phyloP scores from a whole-genome alignment of 2,113 vertebrate species.

The Dolichotis patagonum region DNA sequence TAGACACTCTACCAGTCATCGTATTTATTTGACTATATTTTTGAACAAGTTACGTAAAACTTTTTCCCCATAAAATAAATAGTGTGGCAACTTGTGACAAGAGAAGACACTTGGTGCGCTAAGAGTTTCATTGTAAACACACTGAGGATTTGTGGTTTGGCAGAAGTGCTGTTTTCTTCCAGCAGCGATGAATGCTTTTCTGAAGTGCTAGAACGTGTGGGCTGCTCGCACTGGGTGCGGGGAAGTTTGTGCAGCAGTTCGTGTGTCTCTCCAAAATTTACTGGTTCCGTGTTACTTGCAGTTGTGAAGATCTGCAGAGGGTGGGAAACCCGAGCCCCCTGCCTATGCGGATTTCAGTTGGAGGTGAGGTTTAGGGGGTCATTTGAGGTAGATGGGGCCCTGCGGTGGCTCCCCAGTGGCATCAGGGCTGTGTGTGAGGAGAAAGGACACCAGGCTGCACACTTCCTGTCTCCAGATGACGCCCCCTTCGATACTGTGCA shows the following conservation, averaged over 20 bases:
- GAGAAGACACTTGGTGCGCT: conserved; percentile 28
- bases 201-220: not conserved
- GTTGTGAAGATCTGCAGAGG: not conserved
- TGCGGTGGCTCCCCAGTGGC: not conserved
- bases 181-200: not conserved
- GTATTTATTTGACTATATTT: conserved; percentile 33
- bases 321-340: not conserved
- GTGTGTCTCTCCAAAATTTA: not conserved
- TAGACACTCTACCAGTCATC: not conserved
- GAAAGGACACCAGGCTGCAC: not conserved
- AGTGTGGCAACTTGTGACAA: conserved; percentile 13
- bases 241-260: not conserved
- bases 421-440: not conserved
- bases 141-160: conserved; percentile 60
- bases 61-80: not conserved
- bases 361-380: not conserved
- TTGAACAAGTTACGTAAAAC: conserved; percentile 55
- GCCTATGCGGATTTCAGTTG: not conserved
- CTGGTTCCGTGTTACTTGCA: not conserved
- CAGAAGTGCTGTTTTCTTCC: conserved; percentile 28
- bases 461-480: not conserved
- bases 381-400: not conserved
- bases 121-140: conserved; percentile 51
- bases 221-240: not conserved
- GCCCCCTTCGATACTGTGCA: not conserved